Evolutionary conservation across 2,113 vertebrate species (phyloP).

Genomic region (Choloepus hoffmanni): DNA sequence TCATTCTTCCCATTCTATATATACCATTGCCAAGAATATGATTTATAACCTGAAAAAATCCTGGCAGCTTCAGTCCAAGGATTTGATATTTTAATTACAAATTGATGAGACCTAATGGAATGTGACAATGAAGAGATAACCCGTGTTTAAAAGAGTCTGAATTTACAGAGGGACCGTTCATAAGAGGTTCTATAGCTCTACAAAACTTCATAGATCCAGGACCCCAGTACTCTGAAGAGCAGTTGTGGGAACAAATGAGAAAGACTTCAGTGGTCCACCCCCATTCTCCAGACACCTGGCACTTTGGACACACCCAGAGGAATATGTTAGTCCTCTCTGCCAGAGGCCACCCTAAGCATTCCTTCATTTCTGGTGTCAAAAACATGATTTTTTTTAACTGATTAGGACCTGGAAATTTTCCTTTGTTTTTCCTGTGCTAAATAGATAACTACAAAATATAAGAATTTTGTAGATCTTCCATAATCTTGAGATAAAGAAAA

Average conservation of each 20-base stretch:
- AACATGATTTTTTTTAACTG: neutral
- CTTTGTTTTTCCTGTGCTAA: neutral
- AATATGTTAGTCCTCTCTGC: neutral
- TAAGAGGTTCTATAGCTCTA: neutral
- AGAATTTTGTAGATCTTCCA: no score
- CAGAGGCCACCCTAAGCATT: neutral
- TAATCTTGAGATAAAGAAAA: no score
- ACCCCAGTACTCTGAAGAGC: neutral
- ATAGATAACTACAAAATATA: neutral
- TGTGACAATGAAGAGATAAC: neutral
- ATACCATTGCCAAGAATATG: neutral
- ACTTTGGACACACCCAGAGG: neutral
- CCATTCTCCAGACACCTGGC: neutral
- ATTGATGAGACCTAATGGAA: neutral
- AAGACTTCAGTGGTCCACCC: no score
- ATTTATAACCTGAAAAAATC: neutral
- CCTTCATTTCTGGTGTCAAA: neutral
- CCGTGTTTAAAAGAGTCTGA: neutral
- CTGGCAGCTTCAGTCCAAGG: neutral
- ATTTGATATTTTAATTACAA: neutral
- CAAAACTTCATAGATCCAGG: neutral
- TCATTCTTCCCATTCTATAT: neutral
- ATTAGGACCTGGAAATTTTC: neutral
- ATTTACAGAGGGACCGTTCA: neutral
- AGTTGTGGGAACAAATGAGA: neutral